These are phyloP conservation scores for Ascaphus truei DNA, from an alignment of 2,113 vertebrate genomes.

Conservation along the genomic window DNA sequence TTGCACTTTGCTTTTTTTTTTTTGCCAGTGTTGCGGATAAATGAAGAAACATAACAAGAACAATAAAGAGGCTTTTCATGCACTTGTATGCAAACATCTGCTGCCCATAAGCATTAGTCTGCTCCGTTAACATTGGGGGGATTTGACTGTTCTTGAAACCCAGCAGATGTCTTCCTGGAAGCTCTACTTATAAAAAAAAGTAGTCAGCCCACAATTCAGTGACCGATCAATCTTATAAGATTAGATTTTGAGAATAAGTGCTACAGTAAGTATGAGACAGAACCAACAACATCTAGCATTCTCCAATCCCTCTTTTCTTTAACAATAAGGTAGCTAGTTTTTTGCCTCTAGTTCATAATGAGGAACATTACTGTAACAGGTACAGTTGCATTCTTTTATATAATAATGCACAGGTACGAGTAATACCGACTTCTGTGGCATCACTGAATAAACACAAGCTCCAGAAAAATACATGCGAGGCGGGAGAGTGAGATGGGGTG, in stretches of 20 bases:
- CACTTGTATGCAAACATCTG: not conserved
- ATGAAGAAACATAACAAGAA: not conserved
- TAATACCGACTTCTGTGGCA: too few species aligned
- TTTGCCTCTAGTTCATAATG: too few species aligned
- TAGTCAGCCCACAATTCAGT: not conserved
- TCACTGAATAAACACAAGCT: too few species aligned
- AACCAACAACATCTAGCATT: too few species aligned
- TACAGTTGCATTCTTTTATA: too few species aligned
- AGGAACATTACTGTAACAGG: too few species aligned
- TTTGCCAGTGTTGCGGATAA: not conserved
- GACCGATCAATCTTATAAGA: not conserved
- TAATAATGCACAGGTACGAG: too few species aligned
- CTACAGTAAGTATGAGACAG: not conserved
- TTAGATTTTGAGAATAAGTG: not conserved
- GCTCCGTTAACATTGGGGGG: not conserved
- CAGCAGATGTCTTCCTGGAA: not conserved
- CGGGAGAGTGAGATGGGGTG: too few species aligned
- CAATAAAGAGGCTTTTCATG: not conserved
- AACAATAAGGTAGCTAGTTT: too few species aligned
- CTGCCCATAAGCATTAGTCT: not conserved
- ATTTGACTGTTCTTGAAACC: not conserved
- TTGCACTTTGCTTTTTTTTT: not conserved
- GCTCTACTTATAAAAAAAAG: not conserved
- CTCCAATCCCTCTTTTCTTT: too few species aligned
- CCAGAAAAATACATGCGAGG: too few species aligned